Percentiles rank a stretch among this genome's conserved stretches.
Conservation (phyloP, 2,888 invertebrate genomes). For the Drosophila gaucha region DNA sequence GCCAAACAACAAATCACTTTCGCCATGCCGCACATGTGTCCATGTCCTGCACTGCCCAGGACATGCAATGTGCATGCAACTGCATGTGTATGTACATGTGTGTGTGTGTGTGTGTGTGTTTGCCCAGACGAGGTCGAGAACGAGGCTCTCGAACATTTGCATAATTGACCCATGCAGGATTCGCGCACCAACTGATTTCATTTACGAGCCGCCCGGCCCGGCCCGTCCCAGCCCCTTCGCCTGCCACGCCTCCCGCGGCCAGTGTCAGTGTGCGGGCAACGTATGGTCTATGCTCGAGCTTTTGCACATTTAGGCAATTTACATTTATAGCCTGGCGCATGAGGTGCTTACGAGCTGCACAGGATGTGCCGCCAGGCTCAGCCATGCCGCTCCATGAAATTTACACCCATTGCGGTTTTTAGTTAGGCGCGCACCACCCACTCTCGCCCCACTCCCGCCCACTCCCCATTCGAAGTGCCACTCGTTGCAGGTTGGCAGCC, state of each 20-base stretch:
- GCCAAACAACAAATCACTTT: conserved; percentile 78
- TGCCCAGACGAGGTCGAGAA: conserved; percentile 13
- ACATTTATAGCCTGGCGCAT: conserved; percentile 81
- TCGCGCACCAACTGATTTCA: conserved; percentile 82
- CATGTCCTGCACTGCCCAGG: conserved; percentile 14
- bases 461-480: conserved; percentile 46
- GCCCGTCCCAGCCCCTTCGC: background rate
- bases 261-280: conserved; percentile 64
- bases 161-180: conserved; percentile 84
- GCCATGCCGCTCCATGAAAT: conserved; percentile 54
- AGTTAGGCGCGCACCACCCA: conserved; percentile 21
- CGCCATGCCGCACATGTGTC: conserved; percentile 61
- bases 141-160: conserved; percentile 75
- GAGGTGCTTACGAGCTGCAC: conserved; percentile 80
- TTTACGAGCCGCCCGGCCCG: conserved; percentile 61
- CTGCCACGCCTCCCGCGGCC: background rate
- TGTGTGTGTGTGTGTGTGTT: background rate
- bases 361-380: conserved; percentile 75
- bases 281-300: conserved; percentile 80
- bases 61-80: conserved; percentile 18
- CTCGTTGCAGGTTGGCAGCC: conserved; percentile 44
- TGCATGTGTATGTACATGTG: conserved; percentile 27
- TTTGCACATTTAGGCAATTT: conserved; percentile 80
- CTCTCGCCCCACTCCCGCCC: no score
- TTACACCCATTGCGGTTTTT: conserved; percentile 79